These are phyloP conservation scores for Ciconia boyciana DNA, from an alignment of 2,113 vertebrate species.

Conservation along the genomic window DNA sequence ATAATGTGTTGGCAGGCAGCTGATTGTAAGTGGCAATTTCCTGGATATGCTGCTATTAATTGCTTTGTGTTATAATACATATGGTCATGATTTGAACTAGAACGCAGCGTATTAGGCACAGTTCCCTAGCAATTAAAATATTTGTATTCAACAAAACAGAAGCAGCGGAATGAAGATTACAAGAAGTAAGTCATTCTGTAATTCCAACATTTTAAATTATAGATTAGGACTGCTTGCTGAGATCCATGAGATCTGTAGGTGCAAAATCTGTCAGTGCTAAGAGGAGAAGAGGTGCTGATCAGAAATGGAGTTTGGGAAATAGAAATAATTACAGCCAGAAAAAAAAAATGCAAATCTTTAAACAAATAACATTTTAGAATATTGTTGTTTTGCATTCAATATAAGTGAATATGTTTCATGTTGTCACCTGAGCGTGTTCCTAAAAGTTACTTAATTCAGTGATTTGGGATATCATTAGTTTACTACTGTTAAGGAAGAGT, in stretches of 20 bases:
- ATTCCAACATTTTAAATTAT: not conserved
- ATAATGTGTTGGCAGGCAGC: not conserved
- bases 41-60: not conserved
- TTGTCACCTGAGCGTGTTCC: not conserved
- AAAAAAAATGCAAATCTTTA: not conserved
- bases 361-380: not conserved
- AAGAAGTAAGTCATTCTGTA: not conserved
- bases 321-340: not conserved
- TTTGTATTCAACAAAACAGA: not conserved
- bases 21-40: not conserved
- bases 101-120: not conserved
- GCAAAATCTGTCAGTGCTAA: not conserved
- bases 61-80: not conserved
- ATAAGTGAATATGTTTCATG: accelerated
- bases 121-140: not conserved
- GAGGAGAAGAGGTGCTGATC: not conserved
- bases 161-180: not conserved
- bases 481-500: not conserved
- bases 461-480: not conserved
- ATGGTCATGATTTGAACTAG: not conserved
- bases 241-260: not conserved
- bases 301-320: not conserved
- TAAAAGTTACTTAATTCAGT: not conserved
- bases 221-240: not conserved
- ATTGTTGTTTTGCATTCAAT: not conserved